A percentile compares a stretch with the other conserved stretches of the same genome.
Evolutionary conservation across 2,888 invertebrate genomes (phyloP).

Genomic region (Luperina testacea): DNA sequence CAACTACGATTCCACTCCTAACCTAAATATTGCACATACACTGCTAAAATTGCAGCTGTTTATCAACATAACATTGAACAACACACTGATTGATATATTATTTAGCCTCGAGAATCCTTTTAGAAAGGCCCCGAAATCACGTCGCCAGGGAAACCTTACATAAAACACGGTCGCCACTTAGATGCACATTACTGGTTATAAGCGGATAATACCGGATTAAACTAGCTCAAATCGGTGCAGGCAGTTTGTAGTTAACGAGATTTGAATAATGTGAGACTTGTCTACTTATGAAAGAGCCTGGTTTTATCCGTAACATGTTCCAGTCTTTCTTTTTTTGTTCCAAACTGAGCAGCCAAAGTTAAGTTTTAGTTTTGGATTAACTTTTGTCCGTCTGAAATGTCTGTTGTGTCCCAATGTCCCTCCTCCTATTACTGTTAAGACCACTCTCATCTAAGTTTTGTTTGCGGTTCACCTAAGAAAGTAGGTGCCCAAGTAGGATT

Average conservation of each 20-base stretch:
- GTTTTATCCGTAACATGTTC: not conserved
- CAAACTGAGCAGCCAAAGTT: not conserved
- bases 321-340: slow-evolving; percentile 20
- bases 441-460: slow-evolving; percentile 29
- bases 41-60: not conserved
- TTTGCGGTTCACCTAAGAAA: not conserved
- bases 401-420: slow-evolving; percentile 24
- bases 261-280: slow-evolving; percentile 52
- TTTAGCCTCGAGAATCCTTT: not conserved
- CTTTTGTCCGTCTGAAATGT: slow-evolving; percentile 10
- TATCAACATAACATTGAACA: not conserved
- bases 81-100: not conserved
- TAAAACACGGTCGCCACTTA: slow-evolving; percentile 57
- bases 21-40: not conserved
- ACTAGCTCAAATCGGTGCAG: slow-evolving; percentile 59
- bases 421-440: slow-evolving; percentile 13
- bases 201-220: slow-evolving; percentile 66
- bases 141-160: slow-evolving; percentile 51
- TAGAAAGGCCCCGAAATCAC: slow-evolving; percentile 47
- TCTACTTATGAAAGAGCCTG: slow-evolving; percentile 23
- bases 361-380: slow-evolving; percentile 5
- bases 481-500: not conserved
- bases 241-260: slow-evolving; percentile 58
- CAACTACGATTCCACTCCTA: not conserved
- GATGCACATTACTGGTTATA: slow-evolving; percentile 64